These are phyloP conservation scores for Cepaea hortensis DNA, from an alignment of 2,888 invertebrate species.

Conservation along the genomic window DNA sequence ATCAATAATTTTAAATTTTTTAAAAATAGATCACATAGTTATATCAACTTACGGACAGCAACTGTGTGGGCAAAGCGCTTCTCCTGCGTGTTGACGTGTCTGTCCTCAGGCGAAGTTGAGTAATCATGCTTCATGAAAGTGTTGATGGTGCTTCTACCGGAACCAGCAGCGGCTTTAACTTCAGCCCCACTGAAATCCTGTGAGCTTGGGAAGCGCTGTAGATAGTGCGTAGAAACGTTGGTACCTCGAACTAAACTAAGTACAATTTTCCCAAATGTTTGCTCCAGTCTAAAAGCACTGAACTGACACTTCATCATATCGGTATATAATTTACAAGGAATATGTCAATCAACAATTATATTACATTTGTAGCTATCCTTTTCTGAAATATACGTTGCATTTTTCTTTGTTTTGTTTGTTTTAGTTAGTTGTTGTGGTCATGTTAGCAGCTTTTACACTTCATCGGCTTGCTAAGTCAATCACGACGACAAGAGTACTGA, in stretches of 20 bases:
- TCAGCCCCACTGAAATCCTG: background rate
- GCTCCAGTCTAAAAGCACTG: background rate
- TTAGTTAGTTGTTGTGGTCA: too few relatives aligned
- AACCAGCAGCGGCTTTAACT: background rate
- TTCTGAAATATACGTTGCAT: too few relatives aligned
- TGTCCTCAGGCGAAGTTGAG: slow-evolving; percentile 27
- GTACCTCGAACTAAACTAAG: background rate
- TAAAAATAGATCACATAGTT: background rate
- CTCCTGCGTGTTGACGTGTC: background rate
- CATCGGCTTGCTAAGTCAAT: too few relatives aligned
- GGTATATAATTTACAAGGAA: too few relatives aligned
- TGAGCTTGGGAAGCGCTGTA: slow-evolving; percentile 20
- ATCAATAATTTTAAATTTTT: too few relatives aligned
- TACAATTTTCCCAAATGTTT: slow-evolving; percentile 21
- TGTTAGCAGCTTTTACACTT: too few relatives aligned
- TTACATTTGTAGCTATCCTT: too few relatives aligned
- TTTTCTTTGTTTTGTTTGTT: too few relatives aligned
- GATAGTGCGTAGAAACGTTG: slow-evolving; percentile 4
- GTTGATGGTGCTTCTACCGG: background rate
- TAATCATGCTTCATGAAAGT: slow-evolving; percentile 4
- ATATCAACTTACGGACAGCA: slow-evolving; percentile 30
- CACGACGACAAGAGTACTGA: too few relatives aligned
- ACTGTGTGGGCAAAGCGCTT: slow-evolving; percentile 32
- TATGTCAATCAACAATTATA: too few relatives aligned
- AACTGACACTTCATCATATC: background rate